Evolutionary conservation across 2,797 vertebrate genomes (phyloP), one percentile per base, ranked within the genome.

Genomic region (Enteromius unitaeniatus): DNA sequence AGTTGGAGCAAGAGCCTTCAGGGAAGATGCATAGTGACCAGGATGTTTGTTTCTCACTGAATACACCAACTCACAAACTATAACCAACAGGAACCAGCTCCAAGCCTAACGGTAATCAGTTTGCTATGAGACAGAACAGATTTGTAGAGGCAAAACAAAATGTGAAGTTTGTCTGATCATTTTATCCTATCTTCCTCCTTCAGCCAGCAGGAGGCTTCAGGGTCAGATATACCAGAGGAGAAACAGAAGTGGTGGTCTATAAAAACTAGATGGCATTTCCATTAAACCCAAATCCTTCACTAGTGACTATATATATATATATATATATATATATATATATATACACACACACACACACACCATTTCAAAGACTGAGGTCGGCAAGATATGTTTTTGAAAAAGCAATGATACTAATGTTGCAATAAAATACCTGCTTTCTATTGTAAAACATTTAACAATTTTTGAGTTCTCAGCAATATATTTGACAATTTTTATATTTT

Each of bases 41-140:
- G 40, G 47, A 3, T 40, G 37, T 70, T 72, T 73, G 60, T 53
- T 78, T 10, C 19, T 40, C 68, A 47, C 13, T 82, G 47, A 23
- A 40, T 42, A 87, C 86, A 81, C 60, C 49, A 74, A 55, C 67
- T 70, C 55, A 49, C 45, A 82, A 86, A 88, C n/a, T 51, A 37
- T 37, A 76, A 83, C 60, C 60, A 76, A 67, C 58, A 75, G 5
- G 21, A 64, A 42, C 68, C 8, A 72, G 26, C 14, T 76, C 40
- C 3, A 53, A 53, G 65, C 14, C 42, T 51, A 3, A 15, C 45
- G n/a, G 58, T 40, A 69, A 81, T 86, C 65, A 78, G 78, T 34
- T 74, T 23, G 47, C 7, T 37, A 26, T 47, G 55, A 58, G 26
- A 49, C 37, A 49, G 23, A 31, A 64, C 37, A 62, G 26, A 49